Base-by-base conservation (phyloP, 2,888 invertebrate species). In the Acrobasis consociella region DNA sequence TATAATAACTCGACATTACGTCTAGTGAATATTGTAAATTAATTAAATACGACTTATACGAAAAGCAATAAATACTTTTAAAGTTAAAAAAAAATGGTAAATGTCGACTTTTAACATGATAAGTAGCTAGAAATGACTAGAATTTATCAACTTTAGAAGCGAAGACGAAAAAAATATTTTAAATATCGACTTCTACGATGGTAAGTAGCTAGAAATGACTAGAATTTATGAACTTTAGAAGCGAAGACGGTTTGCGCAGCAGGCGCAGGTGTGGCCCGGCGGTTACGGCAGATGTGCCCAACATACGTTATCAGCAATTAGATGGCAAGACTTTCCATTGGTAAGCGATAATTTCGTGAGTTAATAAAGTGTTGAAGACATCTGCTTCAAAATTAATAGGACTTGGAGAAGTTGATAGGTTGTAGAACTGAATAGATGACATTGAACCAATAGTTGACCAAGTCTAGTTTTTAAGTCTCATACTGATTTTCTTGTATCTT, bases 251-350 rank as follows among this genome's bases (percentile, higher is more conserved):
- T 61, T 61, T 37, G 49, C 17, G 39, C 42, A 56, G 60, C 50
- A 49, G 62, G 63, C 52, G 72, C 74, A 73, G 72, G 72, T 73
- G 72, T 50, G 64, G 58, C 67, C 53, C 63, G 68, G 58, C 67
- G 62, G 68, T 66, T 67, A 42, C 53, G 53, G 31, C 61, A 46
- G 61, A 42, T 53, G 61, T 42, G 46, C 16, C 49, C 49, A 46
- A 55, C 55, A 55, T 38, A 49, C 49, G 59, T 50, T 56, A 56
- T 56, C 56, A 22, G 42, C 56, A 56, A 56, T 56, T 56, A 42
- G 56, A 60, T 60, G 53, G 10, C 17, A 31, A 50, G 15, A 17
- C 50, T 38, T 39, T 15, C 60, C 11, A 60, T 52, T 46, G 15
- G n/a, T 42, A 42, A 61, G 53, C 42, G 50, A 59, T 60, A 31